Evolutionary conservation across 1,140 invertebrate species (phyloP).

Genomic region (Drosophila equinoxialis): DNA sequence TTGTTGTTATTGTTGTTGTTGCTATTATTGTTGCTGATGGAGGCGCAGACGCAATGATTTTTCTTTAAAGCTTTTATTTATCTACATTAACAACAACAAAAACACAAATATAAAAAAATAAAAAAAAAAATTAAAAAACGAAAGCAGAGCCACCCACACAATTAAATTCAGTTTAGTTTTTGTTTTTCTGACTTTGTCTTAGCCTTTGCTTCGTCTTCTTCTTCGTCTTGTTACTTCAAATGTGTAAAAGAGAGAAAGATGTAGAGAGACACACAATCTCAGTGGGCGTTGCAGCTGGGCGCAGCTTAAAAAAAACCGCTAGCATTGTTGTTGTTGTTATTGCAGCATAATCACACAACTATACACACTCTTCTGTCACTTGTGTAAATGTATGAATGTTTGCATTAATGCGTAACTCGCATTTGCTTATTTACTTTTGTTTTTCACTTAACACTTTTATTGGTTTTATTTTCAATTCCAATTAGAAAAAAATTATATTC

Average conservation of each 20-base stretch:
- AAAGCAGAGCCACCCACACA: slow-evolving; percentile 38
- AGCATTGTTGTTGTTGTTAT: slow-evolving; percentile 55
- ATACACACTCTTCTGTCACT: slow-evolving; percentile 32
- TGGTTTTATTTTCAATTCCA: slow-evolving; percentile 59
- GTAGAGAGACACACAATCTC: slow-evolving; percentile 31
- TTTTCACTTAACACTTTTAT: slow-evolving; percentile 49
- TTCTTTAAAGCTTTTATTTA: slow-evolving; percentile 42
- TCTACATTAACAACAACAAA: slow-evolving; percentile 28
- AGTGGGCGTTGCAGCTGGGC: slow-evolving; percentile 56
- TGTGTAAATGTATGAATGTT: slow-evolving; percentile 27
- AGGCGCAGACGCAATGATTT: slow-evolving; percentile 70
- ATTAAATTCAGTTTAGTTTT: slow-evolving; percentile 20
- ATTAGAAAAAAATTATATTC: slow-evolving; percentile 65
- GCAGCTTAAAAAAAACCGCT: slow-evolving; percentile 47
- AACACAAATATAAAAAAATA: too few species aligned
- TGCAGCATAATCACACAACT: slow-evolving; percentile 41
- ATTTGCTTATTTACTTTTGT: slow-evolving; percentile 31
- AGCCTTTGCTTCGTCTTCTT: slow-evolving; percentile 17
- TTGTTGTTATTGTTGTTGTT: slow-evolving; percentile 22
- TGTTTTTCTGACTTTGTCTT: slow-evolving; percentile 21
- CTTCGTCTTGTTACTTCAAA: slow-evolving; percentile 17
- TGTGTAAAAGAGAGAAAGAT: slow-evolving; percentile 6
- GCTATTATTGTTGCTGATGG: slow-evolving; percentile 10
- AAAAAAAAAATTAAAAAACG: slow-evolving; percentile 26
- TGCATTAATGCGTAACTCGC: slow-evolving; percentile 35